Conservation (phyloP, 2,888 invertebrate species). For the Nebria salina region DNA sequence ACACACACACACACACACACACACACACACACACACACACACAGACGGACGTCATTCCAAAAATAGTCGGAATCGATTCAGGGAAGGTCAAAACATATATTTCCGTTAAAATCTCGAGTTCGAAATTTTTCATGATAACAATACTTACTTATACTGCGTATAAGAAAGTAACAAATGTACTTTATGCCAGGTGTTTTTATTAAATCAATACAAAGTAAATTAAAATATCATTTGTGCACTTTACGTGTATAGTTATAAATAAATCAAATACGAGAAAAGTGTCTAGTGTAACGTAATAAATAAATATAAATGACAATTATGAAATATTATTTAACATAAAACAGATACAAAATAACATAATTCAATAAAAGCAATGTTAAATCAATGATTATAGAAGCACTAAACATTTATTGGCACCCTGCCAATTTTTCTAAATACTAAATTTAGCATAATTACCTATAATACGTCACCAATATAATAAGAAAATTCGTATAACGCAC, state of each 20-base stretch:
- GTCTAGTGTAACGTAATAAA: no score
- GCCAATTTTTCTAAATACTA: conserved; percentile 32
- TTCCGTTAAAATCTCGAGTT: no score
- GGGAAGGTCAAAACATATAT: no score
- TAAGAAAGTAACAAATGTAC: no score
- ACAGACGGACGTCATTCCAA: no score
- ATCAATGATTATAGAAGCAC: conserved; percentile 34
- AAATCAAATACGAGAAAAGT: neutral
- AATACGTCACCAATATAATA: conserved; percentile 23
- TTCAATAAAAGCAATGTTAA: neutral
- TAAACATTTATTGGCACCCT: conserved; percentile 32
- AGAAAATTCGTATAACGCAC: neutral
- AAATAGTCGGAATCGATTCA: no score
- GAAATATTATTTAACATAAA: neutral
- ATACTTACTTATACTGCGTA: no score
- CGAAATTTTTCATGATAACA: no score
- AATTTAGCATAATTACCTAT: conserved; percentile 23
- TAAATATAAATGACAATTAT: neutral
- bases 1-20: no score
- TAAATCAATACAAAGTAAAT: neutral
- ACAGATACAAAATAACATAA: neutral
- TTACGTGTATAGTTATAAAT: neutral
- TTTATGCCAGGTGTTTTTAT: neutral
- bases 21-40: no score
- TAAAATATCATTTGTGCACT: neutral